A percentile compares a stretch with the other conserved stretches of the same genome.
These are phyloP conservation scores for Spermophilus dauricus DNA, from an alignment of 2,113 vertebrate genomes.

Conservation along the genomic window DNA sequence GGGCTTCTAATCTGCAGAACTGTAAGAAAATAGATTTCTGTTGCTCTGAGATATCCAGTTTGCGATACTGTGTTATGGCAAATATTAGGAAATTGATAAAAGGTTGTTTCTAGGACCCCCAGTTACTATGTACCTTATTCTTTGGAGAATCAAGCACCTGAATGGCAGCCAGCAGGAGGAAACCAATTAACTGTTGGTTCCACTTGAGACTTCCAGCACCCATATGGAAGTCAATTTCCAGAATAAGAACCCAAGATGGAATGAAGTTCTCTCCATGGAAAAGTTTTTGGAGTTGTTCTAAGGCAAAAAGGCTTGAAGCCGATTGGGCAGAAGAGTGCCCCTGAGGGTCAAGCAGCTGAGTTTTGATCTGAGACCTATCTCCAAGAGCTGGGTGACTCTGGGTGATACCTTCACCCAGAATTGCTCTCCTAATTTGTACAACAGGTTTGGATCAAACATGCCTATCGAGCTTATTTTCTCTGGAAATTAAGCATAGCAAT, in stretches of 20 bases:
- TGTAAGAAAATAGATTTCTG: too few species aligned
- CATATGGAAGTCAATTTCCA: background rate
- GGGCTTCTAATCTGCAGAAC: too few species aligned
- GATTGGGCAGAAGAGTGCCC: too few species aligned
- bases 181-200: background rate
- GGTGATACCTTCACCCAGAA: background rate
- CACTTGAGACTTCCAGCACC: background rate
- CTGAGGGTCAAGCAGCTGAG: too few species aligned
- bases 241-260: background rate
- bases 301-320: too few species aligned
- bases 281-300: background rate
- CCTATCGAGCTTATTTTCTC: background rate
- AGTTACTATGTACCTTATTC: background rate
- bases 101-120: background rate
- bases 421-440: too few species aligned
- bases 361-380: background rate
- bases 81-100: too few species aligned
- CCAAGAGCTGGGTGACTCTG: background rate
- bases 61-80: too few species aligned
- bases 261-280: background rate
- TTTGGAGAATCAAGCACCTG: background rate
- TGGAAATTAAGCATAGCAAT: background rate
- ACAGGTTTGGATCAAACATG: background rate
- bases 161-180: background rate
- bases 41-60: too few species aligned